Evolutionary conservation across 2,113 vertebrate species (phyloP), one percentile per base, ranked within the genome.

Genomic region (Struthidea cinerea): DNA sequence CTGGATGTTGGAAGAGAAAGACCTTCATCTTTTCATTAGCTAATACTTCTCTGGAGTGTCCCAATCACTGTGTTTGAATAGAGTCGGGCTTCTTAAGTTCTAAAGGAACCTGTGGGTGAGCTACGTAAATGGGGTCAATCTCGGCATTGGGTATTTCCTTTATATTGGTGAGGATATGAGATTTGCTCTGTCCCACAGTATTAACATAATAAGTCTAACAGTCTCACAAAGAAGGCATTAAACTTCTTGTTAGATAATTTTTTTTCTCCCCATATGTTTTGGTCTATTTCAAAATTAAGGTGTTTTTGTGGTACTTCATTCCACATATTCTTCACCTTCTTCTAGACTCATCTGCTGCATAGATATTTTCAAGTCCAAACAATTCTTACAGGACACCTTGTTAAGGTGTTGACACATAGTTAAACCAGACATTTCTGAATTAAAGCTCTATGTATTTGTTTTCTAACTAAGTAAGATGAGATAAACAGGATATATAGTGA

Each of bases 381-480:
- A 30, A 60, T 93, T 78, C 15, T 44, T n/a, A 73, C 1, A 42
- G 30, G 33, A 93, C 90, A 83, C 20, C n/a, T 87, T 61, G 39
- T 90, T 53, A 83, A 93, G 52, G 15, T 32, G 56, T 49, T 57
- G 60, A 87, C 21, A 42, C 7, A 10, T 7, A 55, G 37, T 84
- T 65, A 68, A 53, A 84, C 24, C 37, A 69, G 47, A 64, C 26
- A 16, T 18, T 28, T 59, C 42, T 41, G 39, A 88, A 85, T 86
- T 85, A 79, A 92, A 88, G 64, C 86, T 94, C 91, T 84, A 64
- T 69, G 17, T 71, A 95, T 96, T 97, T 98, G 84, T 97, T 97
- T 96, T 95, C 85, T 73, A 86, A 61, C 44, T 92, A 96, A 96
- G 69, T 82, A 82, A 82, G 52, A 92, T 89, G 65, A 94, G 73